Percentiles rank a stretch among this genome's conserved stretches.
These are phyloP conservation scores for Piscicola geometra DNA, from an alignment of 2,888 invertebrate genomes.

Conservation along the genomic window DNA sequence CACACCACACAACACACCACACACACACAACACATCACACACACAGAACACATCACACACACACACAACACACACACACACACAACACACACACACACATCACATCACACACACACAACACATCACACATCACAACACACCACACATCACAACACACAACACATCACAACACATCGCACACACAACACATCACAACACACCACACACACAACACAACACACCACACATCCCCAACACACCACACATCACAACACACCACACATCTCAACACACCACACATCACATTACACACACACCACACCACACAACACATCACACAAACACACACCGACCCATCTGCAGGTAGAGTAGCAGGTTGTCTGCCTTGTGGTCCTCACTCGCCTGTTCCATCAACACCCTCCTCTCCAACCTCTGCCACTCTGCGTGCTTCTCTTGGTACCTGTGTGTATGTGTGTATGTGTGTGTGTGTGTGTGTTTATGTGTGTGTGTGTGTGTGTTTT, in stretches of 20 bases:
- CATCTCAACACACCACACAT: no score
- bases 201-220: neutral
- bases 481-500: constrained; percentile 23
- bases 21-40: no score
- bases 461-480: constrained; percentile 9
- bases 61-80: no score
- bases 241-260: neutral
- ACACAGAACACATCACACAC: no score
- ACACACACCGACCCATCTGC: neutral
- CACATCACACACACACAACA: no score
- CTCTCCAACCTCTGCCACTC: constrained; percentile 63
- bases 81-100: no score
- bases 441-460: constrained; percentile 19
- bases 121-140: constrained; percentile 13
- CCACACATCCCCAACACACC: neutral
- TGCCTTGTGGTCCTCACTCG: constrained; percentile 44
- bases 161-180: neutral
- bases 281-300: no score
- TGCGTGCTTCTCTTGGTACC: constrained; percentile 64
- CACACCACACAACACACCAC: no score
- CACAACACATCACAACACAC: neutral
- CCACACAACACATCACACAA: neutral
- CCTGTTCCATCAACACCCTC: constrained; percentile 58
- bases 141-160: neutral
- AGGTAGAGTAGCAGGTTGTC: constrained; percentile 56